Conservation (phyloP, 2,113 vertebrate genomes). For the Callionymus lyra region DNA sequence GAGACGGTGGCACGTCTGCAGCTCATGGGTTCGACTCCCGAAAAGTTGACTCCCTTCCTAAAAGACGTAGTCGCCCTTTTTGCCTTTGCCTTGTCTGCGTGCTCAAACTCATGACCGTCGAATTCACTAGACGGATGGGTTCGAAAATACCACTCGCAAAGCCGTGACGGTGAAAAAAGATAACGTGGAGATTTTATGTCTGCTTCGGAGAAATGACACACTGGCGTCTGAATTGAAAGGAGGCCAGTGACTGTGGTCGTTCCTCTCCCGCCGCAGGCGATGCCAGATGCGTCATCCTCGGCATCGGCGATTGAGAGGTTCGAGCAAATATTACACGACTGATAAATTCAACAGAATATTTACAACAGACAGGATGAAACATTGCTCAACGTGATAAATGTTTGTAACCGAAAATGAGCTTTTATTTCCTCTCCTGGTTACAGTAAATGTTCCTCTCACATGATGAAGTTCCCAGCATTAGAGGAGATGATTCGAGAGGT, state of each 20-base stretch:
- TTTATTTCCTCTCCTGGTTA: too few relatives aligned
- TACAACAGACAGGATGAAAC: constrained; percentile 22
- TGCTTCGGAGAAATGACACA: constrained; percentile 10
- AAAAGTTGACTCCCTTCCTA: constrained; percentile 13
- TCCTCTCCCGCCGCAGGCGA: constrained; percentile 23
- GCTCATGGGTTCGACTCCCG: constrained; percentile 36
- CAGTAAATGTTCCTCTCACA: too few relatives aligned
- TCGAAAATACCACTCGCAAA: constrained; percentile 4
- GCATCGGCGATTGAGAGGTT: constrained; percentile 36
- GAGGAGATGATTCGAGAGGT: too few relatives aligned
- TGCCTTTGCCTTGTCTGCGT: too few relatives aligned
- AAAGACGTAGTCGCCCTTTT: constrained; percentile 23
- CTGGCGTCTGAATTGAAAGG: constrained; percentile 15
- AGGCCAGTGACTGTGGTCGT: constrained; percentile 6
- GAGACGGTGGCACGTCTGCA: constrained; percentile 32
- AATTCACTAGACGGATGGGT: constrained; percentile 19
- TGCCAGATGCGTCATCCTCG: constrained; percentile 29
- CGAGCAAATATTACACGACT: constrained; percentile 56
- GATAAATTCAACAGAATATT: constrained; percentile 59
- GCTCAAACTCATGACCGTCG: constrained; percentile 38
- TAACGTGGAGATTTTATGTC: constrained; percentile 16
- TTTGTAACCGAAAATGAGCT: too few relatives aligned
- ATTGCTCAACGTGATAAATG: not conserved
- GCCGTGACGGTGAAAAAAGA: constrained; percentile 20
- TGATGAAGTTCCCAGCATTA: too few relatives aligned